Evolutionary conservation across 2,888 invertebrate species (phyloP).

Genomic region (Salticus scenicus): DNA sequence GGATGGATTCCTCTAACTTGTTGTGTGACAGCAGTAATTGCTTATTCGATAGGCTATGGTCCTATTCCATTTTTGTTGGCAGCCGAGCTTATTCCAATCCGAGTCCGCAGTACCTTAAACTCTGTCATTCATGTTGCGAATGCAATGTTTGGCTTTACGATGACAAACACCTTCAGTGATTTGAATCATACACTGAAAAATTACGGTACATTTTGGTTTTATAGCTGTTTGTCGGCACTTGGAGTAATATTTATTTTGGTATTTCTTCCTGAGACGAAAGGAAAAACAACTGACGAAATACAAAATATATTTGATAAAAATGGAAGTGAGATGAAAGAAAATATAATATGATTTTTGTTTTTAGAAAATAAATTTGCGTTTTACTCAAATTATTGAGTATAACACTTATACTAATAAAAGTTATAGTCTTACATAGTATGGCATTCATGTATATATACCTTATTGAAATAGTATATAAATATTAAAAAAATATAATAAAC

Average conservation of each 20-base stretch:
- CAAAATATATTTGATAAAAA: neutral
- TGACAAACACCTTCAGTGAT: constrained; percentile 85
- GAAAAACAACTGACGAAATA: constrained; percentile 93
- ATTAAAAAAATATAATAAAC: no score
- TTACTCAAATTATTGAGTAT: no score
- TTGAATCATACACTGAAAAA: constrained; percentile 17
- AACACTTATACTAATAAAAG: no score
- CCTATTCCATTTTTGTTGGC: constrained; percentile 91
- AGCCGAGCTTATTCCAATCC: constrained; percentile 90
- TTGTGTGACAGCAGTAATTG: constrained; percentile 88
- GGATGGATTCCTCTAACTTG: constrained; percentile 86
- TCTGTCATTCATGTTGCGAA: constrained; percentile 91
- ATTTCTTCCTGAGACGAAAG: constrained; percentile 94
- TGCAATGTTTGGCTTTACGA: constrained; percentile 91
- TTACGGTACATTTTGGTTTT: constrained; percentile 82
- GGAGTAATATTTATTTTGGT: constrained; percentile 88
- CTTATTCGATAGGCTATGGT: constrained; percentile 90
- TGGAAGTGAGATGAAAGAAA: no score
- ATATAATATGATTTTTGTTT: no score
- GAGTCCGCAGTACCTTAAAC: constrained; percentile 91
- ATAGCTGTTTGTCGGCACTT: constrained; percentile 83
- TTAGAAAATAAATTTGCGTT: no score
- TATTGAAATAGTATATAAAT: no score
- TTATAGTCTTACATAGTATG: no score
- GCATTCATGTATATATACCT: no score